Evolutionary conservation across 2,113 vertebrate genomes (phyloP).

Genomic region (Raja brachyura): DNA sequence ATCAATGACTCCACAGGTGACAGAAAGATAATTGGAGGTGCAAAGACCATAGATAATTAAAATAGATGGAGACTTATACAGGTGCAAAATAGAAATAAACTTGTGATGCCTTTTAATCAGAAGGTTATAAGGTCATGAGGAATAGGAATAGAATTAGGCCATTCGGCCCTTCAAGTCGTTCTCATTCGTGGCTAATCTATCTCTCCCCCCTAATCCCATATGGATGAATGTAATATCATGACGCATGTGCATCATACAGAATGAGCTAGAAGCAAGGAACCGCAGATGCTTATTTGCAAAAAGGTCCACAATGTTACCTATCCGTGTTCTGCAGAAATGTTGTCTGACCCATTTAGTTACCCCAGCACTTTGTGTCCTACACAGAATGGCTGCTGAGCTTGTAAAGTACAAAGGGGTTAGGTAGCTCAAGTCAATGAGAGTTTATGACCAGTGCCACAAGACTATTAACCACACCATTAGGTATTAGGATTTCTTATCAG

Average conservation of each 20-base stretch:
- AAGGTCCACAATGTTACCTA: too few species aligned
- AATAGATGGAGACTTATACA: not conserved
- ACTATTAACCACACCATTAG: not conserved
- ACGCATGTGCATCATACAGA: not conserved
- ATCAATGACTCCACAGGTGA: not conserved
- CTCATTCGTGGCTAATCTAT: too few species aligned
- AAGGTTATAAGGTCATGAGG: too few species aligned
- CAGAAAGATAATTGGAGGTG: not conserved
- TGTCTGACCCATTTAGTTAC: too few species aligned
- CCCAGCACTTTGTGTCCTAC: too few species aligned
- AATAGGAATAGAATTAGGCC: too few species aligned
- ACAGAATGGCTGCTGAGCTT: not conserved
- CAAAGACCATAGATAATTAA: not conserved
- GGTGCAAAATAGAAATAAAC: not conserved
- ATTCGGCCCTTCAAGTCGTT: too few species aligned
- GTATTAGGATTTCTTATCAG: not conserved
- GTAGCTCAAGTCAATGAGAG: not conserved
- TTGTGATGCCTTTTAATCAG: not conserved
- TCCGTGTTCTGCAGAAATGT: too few species aligned
- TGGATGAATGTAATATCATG: not conserved
- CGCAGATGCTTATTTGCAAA: too few species aligned
- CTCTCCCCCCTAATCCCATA: not conserved
- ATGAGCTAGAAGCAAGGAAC: not conserved
- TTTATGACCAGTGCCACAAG: not conserved
- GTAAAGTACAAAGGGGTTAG: not conserved